Conservation (phyloP, 2,113 vertebrate species). For the Lates calcarifer region DNA sequence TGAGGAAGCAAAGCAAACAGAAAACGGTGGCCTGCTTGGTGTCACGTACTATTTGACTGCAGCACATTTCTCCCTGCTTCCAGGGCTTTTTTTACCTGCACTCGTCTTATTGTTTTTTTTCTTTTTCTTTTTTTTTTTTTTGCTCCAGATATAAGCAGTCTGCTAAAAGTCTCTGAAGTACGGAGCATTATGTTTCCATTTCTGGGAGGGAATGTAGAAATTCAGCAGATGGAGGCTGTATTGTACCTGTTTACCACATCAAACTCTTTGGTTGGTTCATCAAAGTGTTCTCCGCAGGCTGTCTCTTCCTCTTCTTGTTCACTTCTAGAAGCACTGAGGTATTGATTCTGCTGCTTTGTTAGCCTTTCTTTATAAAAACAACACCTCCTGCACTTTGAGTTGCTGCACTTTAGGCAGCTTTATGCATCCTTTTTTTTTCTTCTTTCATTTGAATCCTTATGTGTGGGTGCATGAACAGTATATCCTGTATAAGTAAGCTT, state of each 20-base stretch:
- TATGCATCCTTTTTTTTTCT: background rate
- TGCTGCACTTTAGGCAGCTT: constrained; percentile 46
- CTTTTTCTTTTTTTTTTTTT: constrained; percentile 1
- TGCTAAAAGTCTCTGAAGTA: constrained; percentile 34
- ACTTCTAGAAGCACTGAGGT: constrained; percentile 17
- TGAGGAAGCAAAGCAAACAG: constrained; percentile 32
- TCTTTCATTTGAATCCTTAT: background rate
- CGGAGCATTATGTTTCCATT: constrained; percentile 46
- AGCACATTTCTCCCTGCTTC: constrained; percentile 8
- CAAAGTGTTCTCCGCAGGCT: constrained; percentile 61
- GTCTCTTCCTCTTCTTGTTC: constrained; percentile 36
- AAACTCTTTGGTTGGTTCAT: constrained; percentile 49
- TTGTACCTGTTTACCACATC: constrained; percentile 47
- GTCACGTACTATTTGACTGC: constrained; percentile 43
- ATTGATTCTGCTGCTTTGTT: constrained; percentile 67
- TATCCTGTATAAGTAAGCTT: background rate
- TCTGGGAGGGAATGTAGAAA: constrained; percentile 29
- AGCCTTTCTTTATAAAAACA: constrained; percentile 54
- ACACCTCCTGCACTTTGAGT: constrained; percentile 28
- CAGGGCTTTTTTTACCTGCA: constrained; percentile 10
- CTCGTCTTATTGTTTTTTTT: background rate
- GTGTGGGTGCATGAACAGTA: constrained; percentile 30
- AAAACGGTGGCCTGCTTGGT: constrained; percentile 24
- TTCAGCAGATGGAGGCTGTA: constrained; percentile 47
- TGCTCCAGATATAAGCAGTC: constrained; percentile 33